Conservation (phyloP, 2,888 invertebrate genomes). For the Agrotis clavis region DNA sequence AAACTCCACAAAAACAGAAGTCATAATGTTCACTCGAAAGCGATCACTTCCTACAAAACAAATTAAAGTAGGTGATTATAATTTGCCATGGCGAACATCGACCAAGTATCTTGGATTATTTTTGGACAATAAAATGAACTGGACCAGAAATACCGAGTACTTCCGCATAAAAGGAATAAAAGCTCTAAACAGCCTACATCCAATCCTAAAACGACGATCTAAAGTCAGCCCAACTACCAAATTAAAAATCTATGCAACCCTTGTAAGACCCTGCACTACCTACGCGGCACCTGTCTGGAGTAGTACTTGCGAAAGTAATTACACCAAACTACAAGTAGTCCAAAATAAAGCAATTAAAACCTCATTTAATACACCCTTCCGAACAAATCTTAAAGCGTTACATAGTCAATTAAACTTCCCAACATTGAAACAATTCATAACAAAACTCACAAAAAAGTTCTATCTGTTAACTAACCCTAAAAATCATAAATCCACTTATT, state of each 20-base stretch:
- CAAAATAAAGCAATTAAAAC: conserved; percentile 7
- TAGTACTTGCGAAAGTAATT: not conserved
- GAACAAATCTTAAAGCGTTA: conserved; percentile 1
- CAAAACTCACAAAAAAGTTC: not conserved
- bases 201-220: not conserved
- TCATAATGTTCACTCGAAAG: too few relatives aligned
- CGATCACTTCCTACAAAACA: too few relatives aligned
- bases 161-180: not conserved
- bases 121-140: too few relatives aligned
- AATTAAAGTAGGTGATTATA: too few relatives aligned
- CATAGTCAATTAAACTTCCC: conserved; percentile 6
- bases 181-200: not conserved
- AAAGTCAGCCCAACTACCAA: not conserved
- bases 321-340: not conserved
- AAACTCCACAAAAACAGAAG: too few relatives aligned
- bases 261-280: too few relatives aligned
- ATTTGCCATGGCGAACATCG: too few relatives aligned
- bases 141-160: conserved; percentile 1
- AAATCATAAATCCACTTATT: conserved; percentile 6
- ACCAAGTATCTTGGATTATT: too few relatives aligned
- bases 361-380: not conserved
- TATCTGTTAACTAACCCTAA: too few relatives aligned
- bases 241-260: not conserved
- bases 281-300: too few relatives aligned
- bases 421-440: not conserved